phyloP scores from a whole-genome alignment of 2,888 invertebrate species.

The Xestia rhomboidea region DNA sequence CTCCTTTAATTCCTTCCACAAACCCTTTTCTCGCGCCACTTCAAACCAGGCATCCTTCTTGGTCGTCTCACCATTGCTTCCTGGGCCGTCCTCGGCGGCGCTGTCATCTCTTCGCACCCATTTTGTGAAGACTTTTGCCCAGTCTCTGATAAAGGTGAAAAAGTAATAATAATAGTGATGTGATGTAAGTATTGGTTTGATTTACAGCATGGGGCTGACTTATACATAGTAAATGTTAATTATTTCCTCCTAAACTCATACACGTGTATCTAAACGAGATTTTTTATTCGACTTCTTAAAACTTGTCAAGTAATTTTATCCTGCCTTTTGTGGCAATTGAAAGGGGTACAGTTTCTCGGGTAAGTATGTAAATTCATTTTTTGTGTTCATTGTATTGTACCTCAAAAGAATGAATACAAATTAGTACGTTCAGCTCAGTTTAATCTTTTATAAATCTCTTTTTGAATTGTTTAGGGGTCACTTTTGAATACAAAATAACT shows the following conservation, averaged over 20 bases:
- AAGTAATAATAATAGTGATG: background rate
- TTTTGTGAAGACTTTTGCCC: background rate
- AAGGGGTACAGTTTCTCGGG: background rate
- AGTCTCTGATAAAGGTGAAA: background rate
- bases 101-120: background rate
- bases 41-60: background rate
- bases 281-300: background rate
- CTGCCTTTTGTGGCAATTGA: background rate
- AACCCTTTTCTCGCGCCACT: background rate
- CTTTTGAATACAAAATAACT: conserved; percentile 25
- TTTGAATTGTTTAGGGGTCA: conserved; percentile 8
- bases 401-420: conserved; percentile 26
- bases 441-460: conserved; percentile 29
- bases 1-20: background rate
- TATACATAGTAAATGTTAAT: background rate
- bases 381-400: conserved; percentile 7
- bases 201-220: background rate
- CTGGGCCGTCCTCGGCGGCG: too few species aligned
- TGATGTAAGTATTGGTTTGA: background rate
- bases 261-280: background rate
- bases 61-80: too few species aligned
- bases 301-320: background rate
- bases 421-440: conserved; percentile 21
- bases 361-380: background rate
- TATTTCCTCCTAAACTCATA: background rate